Base-by-base conservation (phyloP, 1,140 invertebrate species). In the Eufriesea mexicana region DNA sequence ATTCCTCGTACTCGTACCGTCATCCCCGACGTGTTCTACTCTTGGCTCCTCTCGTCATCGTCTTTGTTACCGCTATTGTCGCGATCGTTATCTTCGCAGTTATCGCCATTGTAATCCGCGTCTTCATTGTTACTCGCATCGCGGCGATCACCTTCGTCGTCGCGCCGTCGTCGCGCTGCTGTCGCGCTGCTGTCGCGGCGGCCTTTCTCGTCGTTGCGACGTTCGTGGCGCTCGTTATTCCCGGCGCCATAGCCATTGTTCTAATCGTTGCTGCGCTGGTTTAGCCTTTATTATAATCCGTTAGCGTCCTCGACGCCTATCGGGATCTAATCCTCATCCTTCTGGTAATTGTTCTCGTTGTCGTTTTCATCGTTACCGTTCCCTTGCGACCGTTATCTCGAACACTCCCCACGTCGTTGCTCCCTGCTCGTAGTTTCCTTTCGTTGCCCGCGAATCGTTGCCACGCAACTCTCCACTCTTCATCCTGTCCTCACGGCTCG, bases 71-170 rank as follows among this genome's bases (percentile, higher is more conserved):
- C n/a, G 66, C 28, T 51, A 55, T 73, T 64, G 70, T 80, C 4
- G 59, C 35, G 35, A 49, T 42, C 70, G 25, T 45, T 64, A 47
- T 73, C 47, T 10, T 18, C 59, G 8, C 23, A 14, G 59, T 73
- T 73, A 55, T 80, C 68, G 14, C 28, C n/a, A n/a, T 80, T 12
- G 59, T 62, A 51, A 73, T 73, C 59, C 0, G 49, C 47, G 42
- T 54, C 49, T 62, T 64, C 28, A 55, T 47, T 55, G 78, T 80
- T 73, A 73, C 70, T 66, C 61, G 54, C n/a, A 54, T 73, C 35
- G 47, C 7, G 25, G 16, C 0, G 59, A 42, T 73, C 59, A 47
- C n/a, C 78, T 73, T 64, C 16, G 67, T 47, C n/a, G 42, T 62
- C 20, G 6, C 47, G 2, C 16, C 20, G n/a, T 51, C 47, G 54